Conservation (phyloP, 2,888 invertebrate species). For the Ariolimax columbianus region DNA sequence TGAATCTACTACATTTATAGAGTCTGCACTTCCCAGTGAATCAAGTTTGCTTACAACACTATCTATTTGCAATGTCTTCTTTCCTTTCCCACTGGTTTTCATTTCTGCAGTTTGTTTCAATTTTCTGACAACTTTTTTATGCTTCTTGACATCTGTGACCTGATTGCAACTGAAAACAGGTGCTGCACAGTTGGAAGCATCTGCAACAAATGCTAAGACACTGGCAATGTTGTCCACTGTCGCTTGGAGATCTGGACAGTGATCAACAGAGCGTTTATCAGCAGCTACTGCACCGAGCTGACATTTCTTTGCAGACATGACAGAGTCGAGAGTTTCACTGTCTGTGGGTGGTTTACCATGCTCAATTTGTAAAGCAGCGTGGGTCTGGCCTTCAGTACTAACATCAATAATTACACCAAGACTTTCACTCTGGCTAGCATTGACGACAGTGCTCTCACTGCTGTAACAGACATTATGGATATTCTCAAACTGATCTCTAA, state of each 20-base stretch:
- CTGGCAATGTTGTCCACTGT: conserved; percentile 24
- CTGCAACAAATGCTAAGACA: conserved; percentile 44
- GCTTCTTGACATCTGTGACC: neutral
- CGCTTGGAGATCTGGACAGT: neutral
- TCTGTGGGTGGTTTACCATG: neutral
- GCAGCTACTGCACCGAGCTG: neutral
- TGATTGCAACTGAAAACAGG: neutral
- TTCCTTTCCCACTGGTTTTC: neutral
- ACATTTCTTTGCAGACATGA: conserved; percentile 18
- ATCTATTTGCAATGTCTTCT: neutral
- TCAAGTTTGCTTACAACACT: neutral
- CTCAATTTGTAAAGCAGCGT: neutral
- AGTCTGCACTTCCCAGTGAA: neutral
- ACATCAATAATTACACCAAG: neutral
- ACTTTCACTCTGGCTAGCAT: neutral
- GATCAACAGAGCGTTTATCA: neutral
- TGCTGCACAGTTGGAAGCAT: conserved; percentile 5
- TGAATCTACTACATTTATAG: neutral
- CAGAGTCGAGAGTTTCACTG: neutral
- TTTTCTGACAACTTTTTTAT: conserved; percentile 11
- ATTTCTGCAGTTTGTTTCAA: neutral
- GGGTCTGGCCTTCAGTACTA: neutral
- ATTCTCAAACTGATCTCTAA: conserved; percentile 47
- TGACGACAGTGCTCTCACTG: neutral
- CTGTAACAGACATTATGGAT: neutral